Conservation (phyloP, 2,888 invertebrate species). For the Zaprionus bogoriensis region DNA sequence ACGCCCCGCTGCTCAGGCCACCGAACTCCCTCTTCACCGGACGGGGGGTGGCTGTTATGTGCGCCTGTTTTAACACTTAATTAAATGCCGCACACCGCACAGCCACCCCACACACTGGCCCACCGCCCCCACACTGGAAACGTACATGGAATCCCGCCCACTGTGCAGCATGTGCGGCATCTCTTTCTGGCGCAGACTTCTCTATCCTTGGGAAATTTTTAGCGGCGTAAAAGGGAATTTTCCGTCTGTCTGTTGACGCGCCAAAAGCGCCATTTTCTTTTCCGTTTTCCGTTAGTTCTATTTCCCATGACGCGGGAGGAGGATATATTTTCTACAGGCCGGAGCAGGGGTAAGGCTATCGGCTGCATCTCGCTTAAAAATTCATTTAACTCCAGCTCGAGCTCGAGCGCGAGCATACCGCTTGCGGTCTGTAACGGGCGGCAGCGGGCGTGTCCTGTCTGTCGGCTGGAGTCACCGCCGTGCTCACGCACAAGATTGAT, state of each 20-base stretch:
- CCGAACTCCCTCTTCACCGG: neutral
- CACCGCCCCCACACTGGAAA: constrained; percentile 36
- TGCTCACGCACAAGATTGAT: constrained; percentile 63
- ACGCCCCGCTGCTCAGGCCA: no score
- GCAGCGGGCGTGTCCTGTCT: constrained; percentile 29
- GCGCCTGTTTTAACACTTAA: constrained; percentile 66
- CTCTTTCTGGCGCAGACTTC: constrained; percentile 52
- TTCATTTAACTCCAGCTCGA: constrained; percentile 36
- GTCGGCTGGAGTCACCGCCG: constrained; percentile 19
- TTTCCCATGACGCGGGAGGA: constrained; percentile 19
- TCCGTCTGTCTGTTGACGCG: constrained; percentile 14
- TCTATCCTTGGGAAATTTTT: neutral
- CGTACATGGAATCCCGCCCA: constrained; percentile 67
- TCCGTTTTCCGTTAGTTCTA: constrained; percentile 17
- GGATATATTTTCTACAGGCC: no score
- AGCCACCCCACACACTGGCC: constrained; percentile 29
- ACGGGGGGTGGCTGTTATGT: constrained; percentile 14
- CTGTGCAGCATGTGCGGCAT: constrained; percentile 50
- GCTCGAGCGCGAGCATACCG: constrained; percentile 17
- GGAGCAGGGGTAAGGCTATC: no score
- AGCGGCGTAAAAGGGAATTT: constrained; percentile 59
- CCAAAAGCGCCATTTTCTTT: constrained; percentile 65
- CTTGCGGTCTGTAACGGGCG: constrained; percentile 14
- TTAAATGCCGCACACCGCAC: constrained; percentile 61
- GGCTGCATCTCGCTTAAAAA: constrained; percentile 22